phyloP scores from a whole-genome alignment of 2,797 vertebrate species.

The Phyllotis vaccarum region DNA sequence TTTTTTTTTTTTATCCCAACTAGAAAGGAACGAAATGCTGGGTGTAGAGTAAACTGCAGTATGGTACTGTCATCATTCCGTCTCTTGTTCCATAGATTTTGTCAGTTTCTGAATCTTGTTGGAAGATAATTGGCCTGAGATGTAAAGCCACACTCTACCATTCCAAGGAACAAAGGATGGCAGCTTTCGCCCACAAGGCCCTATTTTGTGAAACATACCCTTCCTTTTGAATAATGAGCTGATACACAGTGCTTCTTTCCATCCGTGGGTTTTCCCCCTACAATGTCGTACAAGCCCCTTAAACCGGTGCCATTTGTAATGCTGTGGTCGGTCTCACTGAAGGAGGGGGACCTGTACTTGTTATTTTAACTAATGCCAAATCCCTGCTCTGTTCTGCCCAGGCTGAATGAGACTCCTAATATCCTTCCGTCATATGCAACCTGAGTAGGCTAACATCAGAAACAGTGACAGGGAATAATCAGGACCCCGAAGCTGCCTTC shows the following conservation, averaged over 20 bases:
- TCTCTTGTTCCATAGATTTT: conserved; percentile 68
- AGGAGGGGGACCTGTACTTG: conserved; percentile 29
- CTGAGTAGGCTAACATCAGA: conserved; percentile 57
- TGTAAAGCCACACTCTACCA: conserved; percentile 80
- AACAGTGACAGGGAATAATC: conserved; percentile 35
- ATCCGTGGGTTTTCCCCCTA: neutral
- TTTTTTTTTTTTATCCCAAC: conserved; percentile 24
- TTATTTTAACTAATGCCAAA: conserved; percentile 55
- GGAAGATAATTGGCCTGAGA: conserved; percentile 82
- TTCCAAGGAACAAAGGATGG: conserved; percentile 80
- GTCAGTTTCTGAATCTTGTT: conserved; percentile 78
- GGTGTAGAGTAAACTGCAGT: conserved; percentile 74
- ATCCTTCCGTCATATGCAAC: conserved; percentile 65
- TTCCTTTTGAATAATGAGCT: conserved; percentile 80
- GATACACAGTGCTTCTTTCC: conserved; percentile 26
- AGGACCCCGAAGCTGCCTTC: neutral
- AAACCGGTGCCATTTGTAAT: conserved; percentile 74
- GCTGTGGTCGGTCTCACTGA: conserved; percentile 13
- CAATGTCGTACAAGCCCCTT: conserved; percentile 66
- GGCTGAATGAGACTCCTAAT: neutral
- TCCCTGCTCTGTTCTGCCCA: neutral
- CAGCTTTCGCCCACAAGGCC: conserved; percentile 79
- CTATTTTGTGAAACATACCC: conserved; percentile 78
- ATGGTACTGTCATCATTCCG: conserved; percentile 54
- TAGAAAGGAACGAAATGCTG: conserved; percentile 55